phyloP scores from a whole-genome alignment of 2,113 vertebrate species.

The Neofelis nebulosa region DNA sequence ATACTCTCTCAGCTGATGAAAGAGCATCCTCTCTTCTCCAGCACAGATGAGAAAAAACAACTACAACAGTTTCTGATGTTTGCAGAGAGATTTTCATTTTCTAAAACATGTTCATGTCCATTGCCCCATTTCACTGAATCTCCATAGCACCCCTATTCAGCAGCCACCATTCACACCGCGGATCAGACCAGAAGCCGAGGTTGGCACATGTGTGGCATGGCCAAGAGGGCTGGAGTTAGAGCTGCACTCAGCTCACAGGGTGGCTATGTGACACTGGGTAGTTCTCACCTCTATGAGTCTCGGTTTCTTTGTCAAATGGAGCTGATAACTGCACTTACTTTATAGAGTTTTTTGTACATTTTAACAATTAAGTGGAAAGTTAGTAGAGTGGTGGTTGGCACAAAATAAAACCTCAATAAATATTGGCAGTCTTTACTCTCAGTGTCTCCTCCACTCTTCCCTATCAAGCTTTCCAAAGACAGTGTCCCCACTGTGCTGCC shows the following conservation, averaged over 20 bases:
- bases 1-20: background rate
- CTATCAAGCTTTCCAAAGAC: background rate
- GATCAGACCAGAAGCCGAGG: background rate
- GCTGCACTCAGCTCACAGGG: rapidly evolving
- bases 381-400: background rate
- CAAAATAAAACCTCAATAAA: background rate
- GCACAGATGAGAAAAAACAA: background rate
- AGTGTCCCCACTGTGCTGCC: background rate
- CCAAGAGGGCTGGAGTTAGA: background rate
- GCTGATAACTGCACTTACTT: background rate
- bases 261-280: rapidly evolving
- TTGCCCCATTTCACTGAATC: background rate
- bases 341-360: background rate
- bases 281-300: background rate
- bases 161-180: background rate
- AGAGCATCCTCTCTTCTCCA: background rate
- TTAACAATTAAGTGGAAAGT: background rate
- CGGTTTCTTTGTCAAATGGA: background rate
- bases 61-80: background rate
- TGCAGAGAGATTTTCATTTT: background rate
- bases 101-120: rapidly evolving
- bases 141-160: background rate
- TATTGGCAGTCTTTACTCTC: background rate
- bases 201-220: too few species aligned
- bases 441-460: background rate